Conservation (phyloP, 2,888 invertebrate species). For the Drosophila subquinaria region DNA sequence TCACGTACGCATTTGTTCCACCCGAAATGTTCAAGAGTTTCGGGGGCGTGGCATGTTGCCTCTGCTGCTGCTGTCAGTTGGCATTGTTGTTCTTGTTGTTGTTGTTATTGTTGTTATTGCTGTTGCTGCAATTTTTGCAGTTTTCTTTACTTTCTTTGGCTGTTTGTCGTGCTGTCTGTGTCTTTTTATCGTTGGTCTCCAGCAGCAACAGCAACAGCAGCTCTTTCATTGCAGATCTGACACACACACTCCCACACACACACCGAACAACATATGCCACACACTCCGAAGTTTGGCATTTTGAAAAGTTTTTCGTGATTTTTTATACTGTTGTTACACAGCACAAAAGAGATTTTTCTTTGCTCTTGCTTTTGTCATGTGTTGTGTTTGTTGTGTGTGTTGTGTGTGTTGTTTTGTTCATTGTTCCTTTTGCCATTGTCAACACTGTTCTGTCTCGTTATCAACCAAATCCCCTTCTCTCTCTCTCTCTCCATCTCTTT, state of each 20-base stretch:
- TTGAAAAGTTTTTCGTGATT: conserved; percentile 71
- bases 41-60: conserved; percentile 40
- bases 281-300: conserved; percentile 61
- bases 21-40: conserved; percentile 43
- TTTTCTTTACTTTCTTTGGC: conserved; percentile 62
- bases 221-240: conserved; percentile 25
- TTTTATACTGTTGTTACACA: conserved; percentile 65
- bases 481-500: conserved; percentile 2
- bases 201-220: conserved; percentile 46
- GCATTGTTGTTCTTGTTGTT: conserved; percentile 27
- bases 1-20: conserved; percentile 83
- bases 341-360: conserved; percentile 75
- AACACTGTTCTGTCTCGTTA: conserved; percentile 70
- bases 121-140: conserved; percentile 73
- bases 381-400: conserved; percentile 28
- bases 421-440: conserved; percentile 69
- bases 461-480: conserved; percentile 11
- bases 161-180: conserved; percentile 52
- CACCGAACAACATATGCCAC: conserved; percentile 62
- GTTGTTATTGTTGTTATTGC: conserved; percentile 43
- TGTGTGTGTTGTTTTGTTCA: conserved; percentile 54
- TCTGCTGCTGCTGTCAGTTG: conserved; percentile 59
- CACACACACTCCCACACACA: conserved; percentile 8
- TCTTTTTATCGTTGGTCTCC: conserved; percentile 65
- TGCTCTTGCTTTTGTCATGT: conserved; percentile 63